Evolutionary conservation across 2,113 vertebrate genomes (phyloP), one percentile per base, ranked within the genome.

Genomic region (Cyanistes caeruleus): DNA sequence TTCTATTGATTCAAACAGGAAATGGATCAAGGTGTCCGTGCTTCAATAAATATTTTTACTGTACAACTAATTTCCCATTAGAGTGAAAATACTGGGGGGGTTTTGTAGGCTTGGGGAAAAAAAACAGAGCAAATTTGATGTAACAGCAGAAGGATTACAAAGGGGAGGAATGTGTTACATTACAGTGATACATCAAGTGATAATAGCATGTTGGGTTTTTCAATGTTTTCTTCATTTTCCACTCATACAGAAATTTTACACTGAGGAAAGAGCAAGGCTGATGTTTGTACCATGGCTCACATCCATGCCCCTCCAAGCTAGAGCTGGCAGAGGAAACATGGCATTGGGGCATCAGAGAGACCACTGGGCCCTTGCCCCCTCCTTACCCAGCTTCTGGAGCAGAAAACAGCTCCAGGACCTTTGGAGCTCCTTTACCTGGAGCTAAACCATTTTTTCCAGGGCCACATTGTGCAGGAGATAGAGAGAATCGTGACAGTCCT

Each of bases 31-130:
- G 23, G 51, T 58, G 59, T 68, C 39, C 41, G n/a, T 51, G n/a
- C 48, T 46, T 88, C 85, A 62, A 39, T 60, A 87, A 77, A 74
- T 85, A 74, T 46, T 86, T 87, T 65, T 90, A 60, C 43, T 58
- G 30, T 52, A 69, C 28, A 79, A 60, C 19, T 59, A 8, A 80
- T 87, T 93, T 91, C 33, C 43, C n/a, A 53, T 55, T 84, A 76
- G 69, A 52, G 84, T 22, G 56, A 79, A 89, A 94, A 76, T 18
- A 30, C 17, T 5, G 4, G 0, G 4, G 0, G 3, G 51, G 65
- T 84, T 79, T 73, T 73, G n/a, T 39, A 60, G 37, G 16, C 37
- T 0, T 0, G 10, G 7, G 13, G 16, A 4, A 2, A 10, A 30
- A 56, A 68, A 64, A 3, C 31, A 62, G 51, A 69, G 30, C 22